Conservation (phyloP, 2,797 vertebrate genomes). For the Typhlichthys eigenmanni region DNA sequence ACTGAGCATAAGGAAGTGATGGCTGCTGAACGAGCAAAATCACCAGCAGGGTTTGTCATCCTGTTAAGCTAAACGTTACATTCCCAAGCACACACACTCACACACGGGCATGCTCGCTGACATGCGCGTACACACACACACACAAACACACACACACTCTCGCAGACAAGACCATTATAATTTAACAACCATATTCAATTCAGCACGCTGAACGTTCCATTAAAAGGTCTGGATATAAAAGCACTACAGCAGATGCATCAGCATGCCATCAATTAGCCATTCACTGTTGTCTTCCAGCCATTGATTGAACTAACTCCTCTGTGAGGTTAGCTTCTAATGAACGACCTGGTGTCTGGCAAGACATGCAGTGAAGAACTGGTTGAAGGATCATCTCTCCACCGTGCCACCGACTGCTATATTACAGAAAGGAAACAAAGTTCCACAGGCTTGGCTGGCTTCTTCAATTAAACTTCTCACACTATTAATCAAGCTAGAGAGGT, state of each 20-base stretch:
- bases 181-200: slow-evolving; percentile 20
- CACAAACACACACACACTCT: slow-evolving; percentile 12
- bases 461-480: too few species aligned
- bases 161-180: slow-evolving; percentile 3
- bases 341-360: slow-evolving; percentile 32
- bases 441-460: too few species aligned
- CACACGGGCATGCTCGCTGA: slow-evolving; percentile 15
- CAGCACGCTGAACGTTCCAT: slow-evolving; percentile 8
- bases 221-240: slow-evolving; percentile 20
- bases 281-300: slow-evolving; percentile 8
- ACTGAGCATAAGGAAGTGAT: slow-evolving; percentile 16
- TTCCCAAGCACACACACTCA: background rate
- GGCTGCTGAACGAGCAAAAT: slow-evolving; percentile 24
- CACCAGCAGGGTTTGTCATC: slow-evolving; percentile 20
- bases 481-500: too few species aligned
- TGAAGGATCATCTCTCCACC: background rate
- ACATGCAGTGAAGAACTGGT: background rate
- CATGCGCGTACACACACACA: background rate
- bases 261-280: slow-evolving; percentile 28
- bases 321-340: slow-evolving; percentile 16
- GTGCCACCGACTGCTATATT: too few species aligned
- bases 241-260: slow-evolving; percentile 11
- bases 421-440: too few species aligned
- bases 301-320: slow-evolving; percentile 4
- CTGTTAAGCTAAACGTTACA: slow-evolving; percentile 3